Base-by-base conservation (phyloP, 2,113 vertebrate genomes). In the Bubo scandiacus region DNA sequence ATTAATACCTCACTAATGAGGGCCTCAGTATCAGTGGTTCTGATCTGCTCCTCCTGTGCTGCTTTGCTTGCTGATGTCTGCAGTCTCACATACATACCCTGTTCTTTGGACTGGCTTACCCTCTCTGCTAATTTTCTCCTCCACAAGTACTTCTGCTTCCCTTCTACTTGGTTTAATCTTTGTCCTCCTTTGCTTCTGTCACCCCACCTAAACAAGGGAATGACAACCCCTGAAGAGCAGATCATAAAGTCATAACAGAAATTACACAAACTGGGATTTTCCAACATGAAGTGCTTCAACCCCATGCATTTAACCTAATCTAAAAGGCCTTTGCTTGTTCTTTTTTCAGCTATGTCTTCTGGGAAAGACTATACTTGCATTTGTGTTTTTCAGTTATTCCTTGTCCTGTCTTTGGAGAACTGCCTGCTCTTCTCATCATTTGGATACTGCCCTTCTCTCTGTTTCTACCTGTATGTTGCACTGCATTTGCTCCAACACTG, bases 221-320 rank as follows among this genome's bases (percentile, higher is more conserved):
- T 63, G 71, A 75, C 19, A 63, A 23, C 0, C 4, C 0, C 0
- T 59, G 40, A 59, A 27, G 11, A 42, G 17, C 25, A 82, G 17
- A n/a, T 86, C 19, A 21, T 29, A 13, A 72, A 88, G 49, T 65
- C 75, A 34, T 34, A 40, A 21, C 17, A 57, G 62, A 80, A 86
- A 73, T 83, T 63, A 21, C 30, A 52, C 26, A 80, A 12, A 42
- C 52, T 26, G 26, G 9, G 17, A 40, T 78, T 75, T 67, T 52
- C 18, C 32, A 72, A 11, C 11, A n/a, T 26, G 18, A 88, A 66
- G 8, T 55, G 25, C 32, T 77, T 51, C 32, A 66, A 21, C 4
- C 6, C 15, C 10, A 2, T 32, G 20, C 21, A 30, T 80, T 80
- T 49, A 86, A 32, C 22, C 32, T 52, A 43, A 42, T 34, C 14